Conservation (phyloP, 2,797 vertebrate species). For the Pangasius sanitwongsei region DNA sequence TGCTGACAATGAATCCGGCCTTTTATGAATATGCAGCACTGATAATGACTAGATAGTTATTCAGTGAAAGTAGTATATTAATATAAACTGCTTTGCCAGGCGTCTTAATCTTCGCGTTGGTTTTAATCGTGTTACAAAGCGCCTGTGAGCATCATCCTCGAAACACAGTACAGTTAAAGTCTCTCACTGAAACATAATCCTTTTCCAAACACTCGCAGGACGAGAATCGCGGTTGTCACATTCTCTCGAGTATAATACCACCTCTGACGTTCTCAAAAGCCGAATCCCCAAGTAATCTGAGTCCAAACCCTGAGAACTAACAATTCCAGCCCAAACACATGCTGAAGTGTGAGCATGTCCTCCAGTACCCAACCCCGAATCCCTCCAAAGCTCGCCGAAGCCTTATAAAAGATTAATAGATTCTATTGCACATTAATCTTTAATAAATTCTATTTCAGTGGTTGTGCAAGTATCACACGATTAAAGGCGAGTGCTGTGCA, state of each 20-base stretch:
- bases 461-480: slow-evolving; percentile 16
- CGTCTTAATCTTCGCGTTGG: neutral
- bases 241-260: slow-evolving; percentile 65
- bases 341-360: slow-evolving; percentile 8
- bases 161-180: slow-evolving; percentile 16
- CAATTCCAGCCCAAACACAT: neutral
- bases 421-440: slow-evolving; percentile 35
- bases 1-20: neutral
- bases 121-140: slow-evolving; percentile 15
- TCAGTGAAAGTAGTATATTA: neutral
- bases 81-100: neutral
- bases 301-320: slow-evolving; percentile 11
- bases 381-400: neutral
- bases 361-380: neutral
- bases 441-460: slow-evolving; percentile 41
- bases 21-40: neutral
- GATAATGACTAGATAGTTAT: neutral
- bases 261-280: slow-evolving; percentile 10
- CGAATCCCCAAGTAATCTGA: slow-evolving; percentile 15
- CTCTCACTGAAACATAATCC: slow-evolving; percentile 14
- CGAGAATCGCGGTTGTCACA: slow-evolving; percentile 28
- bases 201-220: slow-evolving; percentile 5
- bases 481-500: slow-evolving; percentile 29
- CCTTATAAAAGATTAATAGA: slow-evolving; percentile 42
- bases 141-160: neutral